A percentile compares a stretch with the other conserved stretches of the same genome.
Conservation (phyloP, 1,140 invertebrate species). For the Galendromus occidentalis region DNA sequence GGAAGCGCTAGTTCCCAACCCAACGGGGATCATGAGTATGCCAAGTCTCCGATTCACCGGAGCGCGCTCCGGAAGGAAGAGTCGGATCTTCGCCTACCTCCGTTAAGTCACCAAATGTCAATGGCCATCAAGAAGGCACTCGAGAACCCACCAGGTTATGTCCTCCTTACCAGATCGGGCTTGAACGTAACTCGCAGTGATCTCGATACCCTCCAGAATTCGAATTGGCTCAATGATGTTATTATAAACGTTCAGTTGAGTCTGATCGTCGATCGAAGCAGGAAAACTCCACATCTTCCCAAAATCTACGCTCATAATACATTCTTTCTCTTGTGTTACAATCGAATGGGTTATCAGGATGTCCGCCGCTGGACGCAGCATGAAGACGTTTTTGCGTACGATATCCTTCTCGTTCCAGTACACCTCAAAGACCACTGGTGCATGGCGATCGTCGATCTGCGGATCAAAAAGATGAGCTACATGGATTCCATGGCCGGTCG, state of each 20-base stretch:
- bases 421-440: constrained; percentile 94
- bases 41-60: no score
- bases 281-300: constrained; percentile 38
- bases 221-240: constrained; percentile 88
- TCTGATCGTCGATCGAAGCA: constrained; percentile 49
- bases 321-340: constrained; percentile 77
- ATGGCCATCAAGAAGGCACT: no score
- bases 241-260: constrained; percentile 87
- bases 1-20: no score
- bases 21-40: no score
- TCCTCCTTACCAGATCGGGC: no score
- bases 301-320: constrained; percentile 73
- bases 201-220: constrained; percentile 50
- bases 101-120: no score
- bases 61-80: no score
- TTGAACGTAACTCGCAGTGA: constrained; percentile 45
- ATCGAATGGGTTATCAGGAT: constrained; percentile 45
- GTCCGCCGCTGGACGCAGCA: constrained; percentile 72
- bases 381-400: constrained; percentile 64
- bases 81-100: no score
- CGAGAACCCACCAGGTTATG: no score
- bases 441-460: constrained; percentile 67
- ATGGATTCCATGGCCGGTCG: constrained; percentile 77
- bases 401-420: constrained; percentile 67
- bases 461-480: constrained; percentile 52